Evolutionary conservation across 2,888 invertebrate species (phyloP), one percentile per base, ranked within the genome.

Genomic region (Mesorhabditis sp.): DNA sequence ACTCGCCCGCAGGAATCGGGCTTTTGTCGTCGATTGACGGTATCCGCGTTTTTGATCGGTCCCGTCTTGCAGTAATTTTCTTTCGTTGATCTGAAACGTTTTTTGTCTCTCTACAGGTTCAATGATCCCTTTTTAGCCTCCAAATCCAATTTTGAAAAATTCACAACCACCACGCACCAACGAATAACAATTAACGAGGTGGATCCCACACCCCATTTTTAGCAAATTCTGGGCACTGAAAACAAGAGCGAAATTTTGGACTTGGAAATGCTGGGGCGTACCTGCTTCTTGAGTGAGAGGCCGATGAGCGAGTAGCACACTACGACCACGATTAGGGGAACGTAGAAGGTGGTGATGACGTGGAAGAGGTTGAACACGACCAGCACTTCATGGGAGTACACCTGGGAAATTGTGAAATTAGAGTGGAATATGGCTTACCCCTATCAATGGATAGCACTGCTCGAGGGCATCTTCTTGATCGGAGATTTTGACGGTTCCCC

Each of bases 301-400:
- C 81, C 81, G 43, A 82, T 82, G 10, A 76, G 67, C 41, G 76
- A 68, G 65, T 82, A 82, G 65, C 81, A 82, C 45, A 76, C 69
- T 42, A 82, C 64, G 43, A 82, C 74, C 50, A 82, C 74, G n/a
- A 73, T 68, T 42, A 82, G 67, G 5, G 82, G 82, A 13, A 80
- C 76, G 73, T 82, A 82, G 72, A 82, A 82, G 4, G 79, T 76
- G 61, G 82, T 80, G 44, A 81, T 64, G 43, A 81, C 78, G 67
- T 82, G 82, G 67, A 82, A 80, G 43, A 78, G 67, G 68, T 79
- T 78, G 72, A 80, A 81, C 42, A 74, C 74, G 50, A 78, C 73
- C 4, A 80, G 72, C 4, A 73, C 65, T 43, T 76, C 72, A 3
- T 73, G 67, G 45, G 69, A 72, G 74, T 71, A 78, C 6, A 70